Percentiles rank a stretch among this genome's conserved stretches.
These are phyloP conservation scores for Pseudococcus jackbeardsleyi DNA, from an alignment of 2,888 invertebrate species.

Conservation along the genomic window DNA sequence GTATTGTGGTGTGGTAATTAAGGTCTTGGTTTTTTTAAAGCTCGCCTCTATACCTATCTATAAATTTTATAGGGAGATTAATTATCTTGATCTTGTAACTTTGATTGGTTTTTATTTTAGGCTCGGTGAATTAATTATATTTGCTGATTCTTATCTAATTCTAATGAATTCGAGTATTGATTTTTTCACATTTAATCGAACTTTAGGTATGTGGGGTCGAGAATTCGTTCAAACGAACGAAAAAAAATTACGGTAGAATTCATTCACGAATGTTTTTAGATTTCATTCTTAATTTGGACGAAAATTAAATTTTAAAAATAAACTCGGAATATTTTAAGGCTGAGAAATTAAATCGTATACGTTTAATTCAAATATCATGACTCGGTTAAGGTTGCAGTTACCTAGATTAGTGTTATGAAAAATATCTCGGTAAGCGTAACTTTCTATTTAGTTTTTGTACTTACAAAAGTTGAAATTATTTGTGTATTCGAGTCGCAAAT, in stretches of 20 bases:
- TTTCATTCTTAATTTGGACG: too few relatives aligned
- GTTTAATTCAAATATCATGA: not conserved
- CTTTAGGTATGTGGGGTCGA: not conserved
- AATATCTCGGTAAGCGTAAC: not conserved
- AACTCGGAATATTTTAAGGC: too few relatives aligned
- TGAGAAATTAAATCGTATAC: not conserved
- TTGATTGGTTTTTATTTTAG: conserved; percentile 4
- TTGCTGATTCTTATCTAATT: conserved; percentile 7
- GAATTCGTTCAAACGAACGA: not conserved
- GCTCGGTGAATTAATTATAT: not conserved
- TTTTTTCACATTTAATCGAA: not conserved
- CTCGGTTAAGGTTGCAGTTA: not conserved
- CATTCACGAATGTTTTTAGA: too few relatives aligned
- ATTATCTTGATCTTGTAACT: not conserved
- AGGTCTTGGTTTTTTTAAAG: conserved; percentile 18
- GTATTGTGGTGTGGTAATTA: conserved; percentile 30
- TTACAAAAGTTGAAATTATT: not conserved
- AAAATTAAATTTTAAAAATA: too few relatives aligned
- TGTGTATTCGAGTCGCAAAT: conserved; percentile 33
- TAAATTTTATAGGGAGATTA: conserved; percentile 1
- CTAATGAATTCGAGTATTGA: not conserved
- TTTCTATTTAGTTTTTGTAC: conserved; percentile 11
- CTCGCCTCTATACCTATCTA: not conserved
- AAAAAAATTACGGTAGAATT: not conserved
- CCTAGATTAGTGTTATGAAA: not conserved